Evolutionary conservation across 2,797 vertebrate species (phyloP).

Genomic region (Heteromormyrus szaboi): DNA sequence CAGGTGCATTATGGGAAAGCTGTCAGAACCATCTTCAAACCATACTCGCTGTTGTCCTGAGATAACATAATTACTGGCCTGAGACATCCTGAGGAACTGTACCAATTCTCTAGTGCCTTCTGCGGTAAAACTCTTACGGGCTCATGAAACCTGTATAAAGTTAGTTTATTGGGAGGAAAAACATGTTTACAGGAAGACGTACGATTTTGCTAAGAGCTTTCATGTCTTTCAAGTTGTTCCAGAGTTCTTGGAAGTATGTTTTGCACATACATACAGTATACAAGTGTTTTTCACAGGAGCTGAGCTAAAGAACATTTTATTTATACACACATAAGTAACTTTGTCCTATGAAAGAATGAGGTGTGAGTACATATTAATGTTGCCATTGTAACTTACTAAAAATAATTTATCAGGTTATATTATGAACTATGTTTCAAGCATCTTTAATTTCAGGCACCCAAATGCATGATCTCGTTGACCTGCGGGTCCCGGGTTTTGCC

Average conservation of each 20-base stretch:
- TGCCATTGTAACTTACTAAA: neutral
- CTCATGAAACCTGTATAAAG: neutral
- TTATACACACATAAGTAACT: neutral
- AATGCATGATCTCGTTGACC: neutral
- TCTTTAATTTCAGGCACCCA: neutral
- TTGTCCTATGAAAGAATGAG: neutral
- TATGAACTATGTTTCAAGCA: neutral
- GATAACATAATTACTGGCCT: neutral
- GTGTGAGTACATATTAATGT: neutral
- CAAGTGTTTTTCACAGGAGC: neutral
- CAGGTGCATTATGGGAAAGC: neutral
- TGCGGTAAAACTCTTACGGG: neutral
- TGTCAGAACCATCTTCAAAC: neutral
- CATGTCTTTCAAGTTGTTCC: neutral
- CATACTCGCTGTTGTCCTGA: constrained; percentile 7
- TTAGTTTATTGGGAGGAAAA: neutral
- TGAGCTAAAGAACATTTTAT: neutral
- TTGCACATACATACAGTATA: neutral
- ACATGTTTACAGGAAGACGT: neutral
- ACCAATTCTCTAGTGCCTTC: neutral
- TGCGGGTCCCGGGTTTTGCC: neutral
- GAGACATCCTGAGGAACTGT: neutral
- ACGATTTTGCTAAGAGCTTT: neutral
- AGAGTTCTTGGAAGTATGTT: neutral
- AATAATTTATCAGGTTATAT: neutral